These are phyloP conservation scores for Meteorus cinctellus DNA, from an alignment of 2,888 invertebrate species.

Conservation along the genomic window DNA sequence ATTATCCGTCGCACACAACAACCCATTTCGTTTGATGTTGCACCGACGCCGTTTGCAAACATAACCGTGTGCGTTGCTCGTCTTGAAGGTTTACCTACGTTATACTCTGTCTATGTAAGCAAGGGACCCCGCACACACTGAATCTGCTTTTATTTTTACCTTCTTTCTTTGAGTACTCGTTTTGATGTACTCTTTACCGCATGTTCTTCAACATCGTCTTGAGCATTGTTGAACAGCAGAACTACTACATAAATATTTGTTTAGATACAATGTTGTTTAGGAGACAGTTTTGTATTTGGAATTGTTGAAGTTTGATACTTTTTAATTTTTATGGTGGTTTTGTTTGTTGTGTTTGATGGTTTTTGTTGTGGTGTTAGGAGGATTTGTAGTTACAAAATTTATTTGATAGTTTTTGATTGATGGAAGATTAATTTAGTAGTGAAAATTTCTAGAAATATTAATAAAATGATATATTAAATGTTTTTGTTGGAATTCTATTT, in stretches of 20 bases:
- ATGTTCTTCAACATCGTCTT: neutral
- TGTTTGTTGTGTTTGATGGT: neutral
- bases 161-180: neutral
- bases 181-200: neutral
- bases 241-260: conserved; percentile 1
- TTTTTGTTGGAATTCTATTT: too few species aligned
- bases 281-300: neutral
- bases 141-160: neutral
- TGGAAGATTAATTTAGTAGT: too few species aligned
- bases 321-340: neutral
- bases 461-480: too few species aligned
- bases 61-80: conserved; percentile 46
- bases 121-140: neutral
- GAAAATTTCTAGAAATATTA: too few species aligned
- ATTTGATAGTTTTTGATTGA: too few species aligned
- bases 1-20: conserved; percentile 57
- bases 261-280: neutral
- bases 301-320: too few species aligned
- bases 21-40: conserved; percentile 62
- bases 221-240: neutral
- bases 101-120: neutral
- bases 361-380: too few species aligned
- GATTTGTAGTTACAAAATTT: too few species aligned
- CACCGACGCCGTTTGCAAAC: conserved; percentile 56
- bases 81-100: conserved; percentile 53